phyloP scores from a whole-genome alignment of 1,140 invertebrate species.

The Macrobrachium nipponense region DNA sequence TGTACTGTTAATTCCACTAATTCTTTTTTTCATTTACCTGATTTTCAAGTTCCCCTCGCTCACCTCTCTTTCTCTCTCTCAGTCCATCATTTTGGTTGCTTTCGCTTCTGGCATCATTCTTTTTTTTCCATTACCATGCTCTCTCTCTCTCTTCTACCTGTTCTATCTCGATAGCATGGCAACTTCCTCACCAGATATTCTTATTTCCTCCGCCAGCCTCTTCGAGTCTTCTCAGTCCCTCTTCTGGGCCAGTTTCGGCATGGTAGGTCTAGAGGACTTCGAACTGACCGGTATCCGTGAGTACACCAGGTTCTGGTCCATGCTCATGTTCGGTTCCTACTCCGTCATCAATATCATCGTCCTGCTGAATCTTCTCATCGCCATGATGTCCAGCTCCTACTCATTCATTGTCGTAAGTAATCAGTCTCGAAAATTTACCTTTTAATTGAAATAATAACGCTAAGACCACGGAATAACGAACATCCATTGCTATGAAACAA shows the following conservation, averaged over 20 bases:
- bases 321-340: conserved; percentile 85
- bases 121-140: neutral
- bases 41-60: neutral
- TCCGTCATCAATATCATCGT: conserved; percentile 89
- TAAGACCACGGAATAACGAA: no score
- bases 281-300: conserved; percentile 81
- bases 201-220: conserved; percentile 74
- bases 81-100: no score
- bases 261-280: conserved; percentile 83
- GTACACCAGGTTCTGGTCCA: conserved; percentile 83
- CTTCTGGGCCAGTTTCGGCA: conserved; percentile 91
- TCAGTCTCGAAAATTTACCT: no score
- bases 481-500: neutral
- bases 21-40: neutral
- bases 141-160: neutral
- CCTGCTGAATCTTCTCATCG: conserved; percentile 86
- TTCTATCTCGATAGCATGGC: neutral
- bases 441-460: no score
- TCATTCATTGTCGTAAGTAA: conserved; percentile 78
- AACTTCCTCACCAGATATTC: neutral
- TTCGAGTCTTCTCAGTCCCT: conserved; percentile 90
- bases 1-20: no score
- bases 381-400: conserved; percentile 93
- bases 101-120: neutral
- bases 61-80: neutral